These are phyloP conservation scores for Tribolium castaneum DNA, from an alignment of 1,140 invertebrate genomes.

Conservation along the genomic window DNA sequence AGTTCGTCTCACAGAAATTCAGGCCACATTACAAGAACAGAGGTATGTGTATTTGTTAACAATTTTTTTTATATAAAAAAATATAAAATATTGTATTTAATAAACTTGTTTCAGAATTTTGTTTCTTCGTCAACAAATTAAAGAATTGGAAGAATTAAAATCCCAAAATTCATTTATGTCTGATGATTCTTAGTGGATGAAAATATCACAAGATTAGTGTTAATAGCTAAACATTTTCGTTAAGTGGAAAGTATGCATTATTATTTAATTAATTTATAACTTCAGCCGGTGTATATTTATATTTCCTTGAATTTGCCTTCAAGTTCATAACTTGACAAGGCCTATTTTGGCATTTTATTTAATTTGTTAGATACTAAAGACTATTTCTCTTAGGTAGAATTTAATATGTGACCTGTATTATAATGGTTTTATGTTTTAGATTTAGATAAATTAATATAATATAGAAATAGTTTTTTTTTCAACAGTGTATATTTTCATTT, in stretches of 20 bases:
- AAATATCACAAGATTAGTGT: conserved; percentile 58
- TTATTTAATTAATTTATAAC: conserved; percentile 54
- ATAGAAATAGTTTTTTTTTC: conserved; percentile 54
- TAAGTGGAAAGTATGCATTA: conserved; percentile 54
- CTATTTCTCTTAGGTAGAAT: conserved; percentile 58
- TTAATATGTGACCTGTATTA: conserved; percentile 60
- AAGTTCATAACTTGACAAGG: conserved; percentile 45
- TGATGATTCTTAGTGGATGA: conserved; percentile 69
- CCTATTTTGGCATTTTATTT: conserved; percentile 54
- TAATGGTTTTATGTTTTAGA: conserved; percentile 62
- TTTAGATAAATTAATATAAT: conserved; percentile 57
- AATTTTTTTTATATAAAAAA: too few relatives aligned
- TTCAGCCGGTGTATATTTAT: conserved; percentile 51
- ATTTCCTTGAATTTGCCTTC: conserved; percentile 44
- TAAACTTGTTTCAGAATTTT: conserved; percentile 76
- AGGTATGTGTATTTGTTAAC: conserved; percentile 72
- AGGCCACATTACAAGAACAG: conserved; percentile 96
- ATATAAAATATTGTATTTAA: too few relatives aligned
- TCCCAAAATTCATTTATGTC: conserved; percentile 93
- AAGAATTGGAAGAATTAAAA: conserved; percentile 89
- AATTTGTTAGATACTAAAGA: conserved; percentile 57
- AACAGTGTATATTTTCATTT: conserved; percentile 59
- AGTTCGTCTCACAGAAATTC: conserved; percentile 95
- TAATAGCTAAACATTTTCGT: conserved; percentile 53
- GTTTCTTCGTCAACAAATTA: conserved; percentile 91